Evolutionary conservation across 2,797 vertebrate genomes (phyloP).

Genomic region (Bucorvus abyssinicus): DNA sequence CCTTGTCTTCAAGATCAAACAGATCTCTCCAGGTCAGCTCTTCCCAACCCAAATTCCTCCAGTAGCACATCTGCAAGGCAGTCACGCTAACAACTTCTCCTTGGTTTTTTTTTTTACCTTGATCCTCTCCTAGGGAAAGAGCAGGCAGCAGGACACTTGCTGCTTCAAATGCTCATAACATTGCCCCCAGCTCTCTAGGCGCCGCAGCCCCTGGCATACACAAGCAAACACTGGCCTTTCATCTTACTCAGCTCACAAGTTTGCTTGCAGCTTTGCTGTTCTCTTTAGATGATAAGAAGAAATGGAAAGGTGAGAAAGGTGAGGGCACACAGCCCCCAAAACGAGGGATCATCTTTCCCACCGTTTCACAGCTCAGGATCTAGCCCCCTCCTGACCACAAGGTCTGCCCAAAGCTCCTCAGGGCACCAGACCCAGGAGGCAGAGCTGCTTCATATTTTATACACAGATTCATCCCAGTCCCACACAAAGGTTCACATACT

Average conservation of each 20-base stretch:
- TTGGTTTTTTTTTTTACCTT: neutral
- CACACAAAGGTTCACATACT: neutral
- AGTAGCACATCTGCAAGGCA: neutral
- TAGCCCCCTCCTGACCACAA: neutral
- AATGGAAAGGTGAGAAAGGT: neutral
- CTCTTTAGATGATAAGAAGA: neutral
- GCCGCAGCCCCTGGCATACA: neutral
- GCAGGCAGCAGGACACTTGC: neutral
- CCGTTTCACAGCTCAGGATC: neutral
- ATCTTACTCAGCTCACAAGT: neutral
- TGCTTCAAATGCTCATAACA: neutral
- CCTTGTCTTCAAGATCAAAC: neutral
- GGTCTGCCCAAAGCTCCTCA: neutral
- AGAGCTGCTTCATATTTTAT: neutral
- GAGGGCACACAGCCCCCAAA: rapidly evolving
- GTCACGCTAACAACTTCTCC: neutral
- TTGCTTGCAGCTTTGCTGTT: neutral
- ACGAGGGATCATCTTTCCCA: neutral
- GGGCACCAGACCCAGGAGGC: rapidly evolving
- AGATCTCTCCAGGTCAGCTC: neutral
- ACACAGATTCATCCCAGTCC: neutral
- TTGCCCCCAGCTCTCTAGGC: neutral
- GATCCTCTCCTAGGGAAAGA: neutral
- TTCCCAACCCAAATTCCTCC: neutral
- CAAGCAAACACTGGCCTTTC: neutral